Base-by-base conservation (phyloP, 2,113 vertebrate genomes). In the Siniperca chuatsi region DNA sequence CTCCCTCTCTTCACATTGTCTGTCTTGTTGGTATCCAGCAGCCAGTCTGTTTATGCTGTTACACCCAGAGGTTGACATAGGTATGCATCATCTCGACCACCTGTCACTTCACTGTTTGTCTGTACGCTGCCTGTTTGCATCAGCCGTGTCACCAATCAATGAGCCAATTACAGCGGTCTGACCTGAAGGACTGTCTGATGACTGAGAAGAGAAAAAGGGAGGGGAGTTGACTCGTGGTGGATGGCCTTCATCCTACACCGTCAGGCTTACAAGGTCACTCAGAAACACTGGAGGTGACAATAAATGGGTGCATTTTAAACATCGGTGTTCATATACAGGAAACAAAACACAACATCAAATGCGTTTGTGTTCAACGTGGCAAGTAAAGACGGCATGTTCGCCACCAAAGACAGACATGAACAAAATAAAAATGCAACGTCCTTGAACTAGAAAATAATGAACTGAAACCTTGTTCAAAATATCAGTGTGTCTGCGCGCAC, bases 61-160 rank as follows among this genome's bases (percentile, higher is more conserved):
- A 2, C 12, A 21, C 20, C 25, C 62, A 52, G 29, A 77, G 83
- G 84, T 25, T 75, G 79, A 81, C 35, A 58, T 16, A 58, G 60
- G 81, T 29, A 29, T 21, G 82, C 79, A 55, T 79, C 85, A 77
- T 74, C 57, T 55, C 44, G 7, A 11, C 48, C 42, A 33, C 75
- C 80, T 74, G 85, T 87, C 90, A 76, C 87, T 72, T 55, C 60
- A 0, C 66, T 2, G 75, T 72, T 79, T 84, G 75, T 72, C 52
- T 4, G 13, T 2, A 5, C 12, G 2, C 35, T 10, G 15, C 29
- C 58, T 6, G 44, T 76, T 78, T 81, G 66, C 80, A 81, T 86
- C 78, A 71, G 57, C 50, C 62, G 16, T 76, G 82, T 82, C 85
- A 75, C 85, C 86, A 58, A 91, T 88, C 88, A 86, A 83, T 65